Conservation (phyloP, 2,797 vertebrate species). For the Lateolabrax maculatus region DNA sequence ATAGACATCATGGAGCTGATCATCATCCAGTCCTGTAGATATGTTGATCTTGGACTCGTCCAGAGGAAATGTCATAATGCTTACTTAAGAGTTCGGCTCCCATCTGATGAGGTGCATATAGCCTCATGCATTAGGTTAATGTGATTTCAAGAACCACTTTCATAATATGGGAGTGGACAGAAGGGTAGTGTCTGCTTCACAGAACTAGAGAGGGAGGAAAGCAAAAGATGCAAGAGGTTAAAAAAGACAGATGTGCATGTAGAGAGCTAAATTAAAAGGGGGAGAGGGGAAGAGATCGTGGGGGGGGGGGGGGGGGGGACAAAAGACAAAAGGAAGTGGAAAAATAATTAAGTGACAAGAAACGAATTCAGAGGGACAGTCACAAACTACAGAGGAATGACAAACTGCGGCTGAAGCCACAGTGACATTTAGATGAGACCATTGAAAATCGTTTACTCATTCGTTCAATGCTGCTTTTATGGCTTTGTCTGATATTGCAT, state of each 20-base stretch:
- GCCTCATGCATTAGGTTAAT: constrained; percentile 35
- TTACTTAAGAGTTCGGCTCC: constrained; percentile 45
- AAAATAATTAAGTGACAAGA: constrained; percentile 39
- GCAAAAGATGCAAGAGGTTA: background rate
- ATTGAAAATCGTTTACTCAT: constrained; percentile 66
- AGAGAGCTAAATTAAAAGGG: constrained; percentile 11
- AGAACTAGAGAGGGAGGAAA: constrained; percentile 2
- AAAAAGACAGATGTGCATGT: constrained; percentile 22
- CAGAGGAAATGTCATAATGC: constrained; percentile 50
- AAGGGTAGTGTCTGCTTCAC: constrained; percentile 14
- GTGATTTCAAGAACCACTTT: constrained; percentile 52
- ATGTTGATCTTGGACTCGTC: constrained; percentile 60
- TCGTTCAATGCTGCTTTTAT: constrained; percentile 54
- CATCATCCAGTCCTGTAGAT: background rate
- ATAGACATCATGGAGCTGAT: constrained; percentile 20
- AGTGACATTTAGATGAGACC: constrained; percentile 62
- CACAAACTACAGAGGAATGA: constrained; percentile 30
- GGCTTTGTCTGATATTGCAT: constrained; percentile 42
- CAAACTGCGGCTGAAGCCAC: constrained; percentile 59
- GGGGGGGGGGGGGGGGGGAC: constrained; percentile 10
- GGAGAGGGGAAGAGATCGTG: background rate
- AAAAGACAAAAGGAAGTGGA: constrained; percentile 24
- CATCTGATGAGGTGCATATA: constrained; percentile 35
- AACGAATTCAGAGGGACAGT: constrained; percentile 40
- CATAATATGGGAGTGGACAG: constrained; percentile 36